Evolutionary conservation across 2,888 invertebrate species (phyloP).

Genomic region (Julus scandinavius): DNA sequence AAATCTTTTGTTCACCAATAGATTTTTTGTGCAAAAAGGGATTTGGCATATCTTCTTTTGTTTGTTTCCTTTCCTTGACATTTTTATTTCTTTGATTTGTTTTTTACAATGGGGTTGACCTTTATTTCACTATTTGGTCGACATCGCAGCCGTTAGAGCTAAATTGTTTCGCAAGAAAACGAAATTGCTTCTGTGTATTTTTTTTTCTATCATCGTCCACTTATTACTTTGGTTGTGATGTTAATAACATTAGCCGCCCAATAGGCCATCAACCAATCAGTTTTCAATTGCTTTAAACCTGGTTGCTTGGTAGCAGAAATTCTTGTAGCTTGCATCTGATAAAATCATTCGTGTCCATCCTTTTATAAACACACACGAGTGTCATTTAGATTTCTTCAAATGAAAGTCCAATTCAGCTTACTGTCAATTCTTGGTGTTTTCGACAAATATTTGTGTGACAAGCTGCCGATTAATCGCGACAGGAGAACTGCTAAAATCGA

Average conservation of each 20-base stretch:
- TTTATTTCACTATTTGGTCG: slow-evolving; percentile 17
- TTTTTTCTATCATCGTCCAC: slow-evolving; percentile 28
- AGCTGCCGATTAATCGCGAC: too few relatives aligned
- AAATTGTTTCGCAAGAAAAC: slow-evolving; percentile 29
- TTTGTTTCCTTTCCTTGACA: slow-evolving; percentile 28
- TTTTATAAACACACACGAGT: too few relatives aligned
- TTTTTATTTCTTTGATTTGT: slow-evolving; percentile 12
- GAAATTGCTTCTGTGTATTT: slow-evolving; percentile 2
- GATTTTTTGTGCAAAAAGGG: neutral
- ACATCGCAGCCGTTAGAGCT: slow-evolving; percentile 24
- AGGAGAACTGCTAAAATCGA: too few relatives aligned
- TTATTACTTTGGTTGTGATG: slow-evolving; percentile 20
- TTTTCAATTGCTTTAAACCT: slow-evolving; percentile 24
- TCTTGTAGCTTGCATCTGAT: neutral
- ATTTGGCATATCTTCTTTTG: neutral
- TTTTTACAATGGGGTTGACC: slow-evolving; percentile 28
- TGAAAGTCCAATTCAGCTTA: too few relatives aligned
- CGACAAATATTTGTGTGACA: too few relatives aligned
- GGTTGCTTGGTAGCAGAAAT: neutral
- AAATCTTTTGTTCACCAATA: neutral
- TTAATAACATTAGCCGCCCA: slow-evolving; percentile 28
- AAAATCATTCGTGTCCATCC: neutral
- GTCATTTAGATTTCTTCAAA: too few relatives aligned
- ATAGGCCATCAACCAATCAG: slow-evolving; percentile 26
- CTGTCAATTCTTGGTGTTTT: too few relatives aligned